Conservation (phyloP, 1,140 invertebrate genomes). For the Pseudomyrmex flavicornis region DNA sequence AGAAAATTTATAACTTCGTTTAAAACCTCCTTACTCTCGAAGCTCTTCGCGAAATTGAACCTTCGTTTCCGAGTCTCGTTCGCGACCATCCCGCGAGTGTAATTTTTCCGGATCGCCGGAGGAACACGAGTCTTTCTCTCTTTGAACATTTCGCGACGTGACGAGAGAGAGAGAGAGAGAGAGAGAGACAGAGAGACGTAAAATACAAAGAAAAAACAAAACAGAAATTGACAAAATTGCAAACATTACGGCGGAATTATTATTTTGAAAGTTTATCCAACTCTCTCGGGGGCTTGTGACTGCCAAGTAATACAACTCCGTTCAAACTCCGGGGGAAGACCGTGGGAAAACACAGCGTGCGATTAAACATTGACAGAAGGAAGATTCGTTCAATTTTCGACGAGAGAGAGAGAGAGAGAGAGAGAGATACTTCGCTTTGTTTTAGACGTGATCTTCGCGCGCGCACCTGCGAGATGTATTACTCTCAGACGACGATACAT, state of each 20-base stretch:
- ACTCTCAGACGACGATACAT: too few species aligned
- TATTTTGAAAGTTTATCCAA: slow-evolving; percentile 46
- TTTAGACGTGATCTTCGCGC: too few species aligned
- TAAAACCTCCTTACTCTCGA: slow-evolving; percentile 36
- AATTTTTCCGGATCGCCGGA: slow-evolving; percentile 22
- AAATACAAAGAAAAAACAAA: slow-evolving; percentile 35
- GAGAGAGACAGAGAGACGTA: slow-evolving; percentile 10
- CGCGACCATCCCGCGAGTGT: not conserved
- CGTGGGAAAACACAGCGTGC: slow-evolving; percentile 6
- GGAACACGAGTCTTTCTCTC: not conserved
- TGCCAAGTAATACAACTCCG: slow-evolving; percentile 15
- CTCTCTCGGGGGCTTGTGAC: not conserved
- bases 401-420: not conserved
- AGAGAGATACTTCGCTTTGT: too few species aligned
- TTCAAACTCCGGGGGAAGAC: slow-evolving; percentile 12
- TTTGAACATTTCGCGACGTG: not conserved
- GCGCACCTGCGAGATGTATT: too few species aligned
- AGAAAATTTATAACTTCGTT: slow-evolving; percentile 56
- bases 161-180: slow-evolving; percentile 14
- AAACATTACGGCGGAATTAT: slow-evolving; percentile 12
- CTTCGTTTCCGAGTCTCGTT: slow-evolving; percentile 36
- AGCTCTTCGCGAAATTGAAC: slow-evolving; percentile 46
- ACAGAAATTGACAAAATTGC: slow-evolving; percentile 15
- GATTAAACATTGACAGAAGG: slow-evolving; percentile 31
- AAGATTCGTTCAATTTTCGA: slow-evolving; percentile 28